Conservation (phyloP, 2,113 vertebrate genomes). For the Caretta caretta region DNA sequence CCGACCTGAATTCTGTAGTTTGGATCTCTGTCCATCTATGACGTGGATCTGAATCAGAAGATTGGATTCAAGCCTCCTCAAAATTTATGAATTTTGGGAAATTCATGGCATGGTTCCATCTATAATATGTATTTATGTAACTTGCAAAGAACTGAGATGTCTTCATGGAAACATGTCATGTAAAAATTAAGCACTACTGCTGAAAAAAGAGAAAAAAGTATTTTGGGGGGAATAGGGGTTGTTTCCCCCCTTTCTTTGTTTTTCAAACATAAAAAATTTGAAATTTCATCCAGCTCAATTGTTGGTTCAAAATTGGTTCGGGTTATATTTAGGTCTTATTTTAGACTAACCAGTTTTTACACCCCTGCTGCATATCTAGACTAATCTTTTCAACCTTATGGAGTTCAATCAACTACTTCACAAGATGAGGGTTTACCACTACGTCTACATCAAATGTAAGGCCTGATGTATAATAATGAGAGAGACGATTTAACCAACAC, state of each 20-base stretch:
- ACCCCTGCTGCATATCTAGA: too few species aligned
- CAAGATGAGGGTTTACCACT: too few species aligned
- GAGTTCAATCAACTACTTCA: too few species aligned
- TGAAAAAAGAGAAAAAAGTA: neutral
- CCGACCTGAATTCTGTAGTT: neutral
- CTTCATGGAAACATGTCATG: neutral
- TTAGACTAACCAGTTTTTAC: neutral
- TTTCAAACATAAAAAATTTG: neutral
- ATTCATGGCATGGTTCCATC: neutral
- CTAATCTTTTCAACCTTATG: too few species aligned
- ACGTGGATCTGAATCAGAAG: neutral
- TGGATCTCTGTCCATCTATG: neutral
- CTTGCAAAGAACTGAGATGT: neutral
- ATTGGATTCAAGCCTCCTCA: neutral
- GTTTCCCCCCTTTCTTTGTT: neutral
- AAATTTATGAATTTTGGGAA: neutral
- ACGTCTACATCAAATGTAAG: too few species aligned
- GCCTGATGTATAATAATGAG: too few species aligned
- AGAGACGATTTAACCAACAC: too few species aligned
- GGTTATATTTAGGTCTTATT: neutral
- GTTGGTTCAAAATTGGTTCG: too few species aligned
- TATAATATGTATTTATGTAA: neutral
- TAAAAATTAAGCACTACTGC: neutral
- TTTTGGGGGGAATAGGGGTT: neutral
- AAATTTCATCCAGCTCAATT: neutral